phyloP scores from a whole-genome alignment of 1,140 invertebrate genomes.

The Caerostris extrusa region DNA sequence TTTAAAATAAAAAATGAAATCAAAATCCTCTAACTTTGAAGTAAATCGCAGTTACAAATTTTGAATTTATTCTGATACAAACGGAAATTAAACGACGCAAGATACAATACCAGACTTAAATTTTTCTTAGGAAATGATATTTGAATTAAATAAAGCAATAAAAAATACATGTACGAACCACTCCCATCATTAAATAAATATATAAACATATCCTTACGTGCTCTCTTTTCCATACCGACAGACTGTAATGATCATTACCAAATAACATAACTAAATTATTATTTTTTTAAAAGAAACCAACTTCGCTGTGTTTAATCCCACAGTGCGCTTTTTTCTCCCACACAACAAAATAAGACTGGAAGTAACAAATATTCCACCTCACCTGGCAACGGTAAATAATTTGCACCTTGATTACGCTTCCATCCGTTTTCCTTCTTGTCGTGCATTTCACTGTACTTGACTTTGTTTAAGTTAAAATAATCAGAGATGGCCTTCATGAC shows the following conservation, averaged over 20 bases:
- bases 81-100: no score
- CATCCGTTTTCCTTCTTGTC: conserved; percentile 35
- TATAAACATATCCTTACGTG: background rate
- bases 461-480: conserved; percentile 57
- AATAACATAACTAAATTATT: conserved; percentile 1
- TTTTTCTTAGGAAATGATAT: no score
- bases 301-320: background rate
- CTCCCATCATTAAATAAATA: background rate
- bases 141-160: no score
- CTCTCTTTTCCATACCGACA: background rate
- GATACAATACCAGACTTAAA: no score
- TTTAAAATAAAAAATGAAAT: no score
- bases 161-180: background rate
- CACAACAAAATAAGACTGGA: background rate
- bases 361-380: conserved; percentile 19
- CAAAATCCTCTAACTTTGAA: no score
- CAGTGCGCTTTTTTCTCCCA: background rate
- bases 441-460: conserved; percentile 68
- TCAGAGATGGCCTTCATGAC: conserved; percentile 74
- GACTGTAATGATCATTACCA: background rate
- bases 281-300: background rate
- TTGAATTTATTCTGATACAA: no score
- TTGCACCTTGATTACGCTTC: conserved; percentile 9
- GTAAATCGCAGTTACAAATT: no score
- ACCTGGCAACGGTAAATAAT: conserved; percentile 68